Evolutionary conservation across 2,113 vertebrate species (phyloP).

Genomic region (Sigmodon hispidus): DNA sequence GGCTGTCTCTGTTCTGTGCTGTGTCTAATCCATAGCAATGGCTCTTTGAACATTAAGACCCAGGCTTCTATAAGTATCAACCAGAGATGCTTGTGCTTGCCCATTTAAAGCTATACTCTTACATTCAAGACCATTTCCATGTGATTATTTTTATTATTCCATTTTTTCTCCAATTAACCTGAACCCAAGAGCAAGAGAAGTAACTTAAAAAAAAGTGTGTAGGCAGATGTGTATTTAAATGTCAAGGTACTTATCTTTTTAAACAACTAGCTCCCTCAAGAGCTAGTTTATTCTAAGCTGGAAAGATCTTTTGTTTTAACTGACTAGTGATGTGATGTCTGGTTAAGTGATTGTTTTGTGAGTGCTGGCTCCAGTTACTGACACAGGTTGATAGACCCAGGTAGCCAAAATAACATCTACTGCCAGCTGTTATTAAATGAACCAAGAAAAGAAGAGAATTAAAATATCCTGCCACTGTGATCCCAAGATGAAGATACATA

Average conservation of each 20-base stretch:
- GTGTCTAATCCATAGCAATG: neutral
- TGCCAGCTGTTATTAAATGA: conserved; percentile 56
- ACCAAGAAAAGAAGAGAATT: conserved; percentile 48
- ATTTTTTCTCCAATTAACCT: neutral
- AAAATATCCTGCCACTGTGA: conserved; percentile 34
- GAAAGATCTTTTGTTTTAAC: conserved; percentile 62
- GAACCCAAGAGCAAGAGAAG: neutral
- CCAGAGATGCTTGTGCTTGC: neutral
- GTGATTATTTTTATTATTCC: neutral
- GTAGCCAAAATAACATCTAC: conserved; percentile 37
- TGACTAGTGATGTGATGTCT: conserved; percentile 26
- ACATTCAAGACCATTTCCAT: neutral
- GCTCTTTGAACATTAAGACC: neutral
- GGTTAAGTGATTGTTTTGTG: conserved; percentile 50
- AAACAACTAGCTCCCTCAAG: conserved; percentile 41
- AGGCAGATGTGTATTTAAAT: too few species aligned
- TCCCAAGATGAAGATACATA: neutral
- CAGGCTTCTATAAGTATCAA: neutral
- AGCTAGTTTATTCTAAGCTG: conserved; percentile 45
- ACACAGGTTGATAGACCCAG: conserved; percentile 44
- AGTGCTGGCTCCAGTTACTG: neutral
- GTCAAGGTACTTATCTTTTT: neutral
- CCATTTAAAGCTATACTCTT: neutral
- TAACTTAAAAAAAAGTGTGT: neutral
- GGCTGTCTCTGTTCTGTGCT: too few species aligned